Conservation (phyloP, 2,113 vertebrate genomes). For the Girardinichthys multiradiatus region DNA sequence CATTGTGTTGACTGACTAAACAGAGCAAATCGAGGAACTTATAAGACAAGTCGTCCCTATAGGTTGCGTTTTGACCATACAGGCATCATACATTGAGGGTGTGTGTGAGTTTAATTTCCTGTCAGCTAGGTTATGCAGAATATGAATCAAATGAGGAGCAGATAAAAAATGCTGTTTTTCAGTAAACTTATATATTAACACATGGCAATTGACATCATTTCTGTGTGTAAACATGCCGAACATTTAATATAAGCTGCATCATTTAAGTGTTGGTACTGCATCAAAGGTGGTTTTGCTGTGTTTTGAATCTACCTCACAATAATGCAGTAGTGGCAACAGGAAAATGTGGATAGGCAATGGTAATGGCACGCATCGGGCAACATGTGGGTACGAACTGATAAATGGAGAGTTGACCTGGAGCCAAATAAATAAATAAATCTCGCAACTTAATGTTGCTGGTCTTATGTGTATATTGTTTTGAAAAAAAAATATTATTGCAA, state of each 20-base stretch:
- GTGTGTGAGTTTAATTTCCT: not conserved
- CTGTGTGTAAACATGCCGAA: too few species aligned
- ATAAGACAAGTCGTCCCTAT: slow-evolving; percentile 27
- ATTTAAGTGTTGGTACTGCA: not conserved
- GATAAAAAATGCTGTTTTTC: too few species aligned
- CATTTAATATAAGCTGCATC: not conserved
- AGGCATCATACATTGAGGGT: slow-evolving; percentile 27
- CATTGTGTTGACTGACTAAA: slow-evolving; percentile 38
- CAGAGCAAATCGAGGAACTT: slow-evolving; percentile 33
- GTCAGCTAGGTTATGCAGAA: too few species aligned
- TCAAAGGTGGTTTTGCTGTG: not conserved
- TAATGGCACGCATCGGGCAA: too few species aligned
- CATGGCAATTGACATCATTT: too few species aligned
- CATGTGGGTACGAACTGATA: too few species aligned
- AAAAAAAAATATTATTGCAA: too few species aligned
- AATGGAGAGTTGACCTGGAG: too few species aligned
- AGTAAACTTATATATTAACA: too few species aligned
- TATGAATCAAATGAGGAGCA: too few species aligned
- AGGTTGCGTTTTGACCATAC: slow-evolving; percentile 42
- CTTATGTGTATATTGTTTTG: not conserved
- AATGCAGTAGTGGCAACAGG: not conserved
- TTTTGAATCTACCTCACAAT: not conserved
- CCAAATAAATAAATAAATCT: too few species aligned
- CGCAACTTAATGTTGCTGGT: too few species aligned
- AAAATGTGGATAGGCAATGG: not conserved